Evolutionary conservation across 2,113 vertebrate genomes (phyloP), one percentile per base, ranked within the genome.

Genomic region (Perca flavescens): DNA sequence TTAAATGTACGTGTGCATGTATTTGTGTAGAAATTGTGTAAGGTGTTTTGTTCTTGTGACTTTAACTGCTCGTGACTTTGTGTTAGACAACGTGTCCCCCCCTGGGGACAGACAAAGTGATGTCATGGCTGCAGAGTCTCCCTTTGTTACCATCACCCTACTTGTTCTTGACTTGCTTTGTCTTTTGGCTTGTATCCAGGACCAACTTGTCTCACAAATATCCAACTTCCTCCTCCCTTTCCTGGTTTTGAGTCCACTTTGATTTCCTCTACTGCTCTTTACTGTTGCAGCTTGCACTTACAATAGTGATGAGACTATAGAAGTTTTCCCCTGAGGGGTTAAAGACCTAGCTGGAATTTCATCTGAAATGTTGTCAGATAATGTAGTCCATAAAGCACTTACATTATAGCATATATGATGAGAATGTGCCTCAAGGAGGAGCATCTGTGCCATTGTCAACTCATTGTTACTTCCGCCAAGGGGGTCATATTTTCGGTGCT

Each of bases 111-210:
- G 72, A 73, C 79, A 79, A 76, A 74, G 58, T 90, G 85, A 92
- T 89, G 87, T 91, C 85, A 91, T 86, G 40, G 90, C 64, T 74
- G 65, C 62, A 34, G 60, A 90, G 91, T 93, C 90, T 74, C 25
- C 21, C 82, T 91, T 89, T 85, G 80, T 94, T 91, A 88, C 0
- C 71, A 67, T 92, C 90, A 89, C 68, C 4, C 12, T 46, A 65
- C 53, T 64, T 65, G 46, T 73, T 80, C 49, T 82, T 78, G 43
- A 34, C 46, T 71, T 79, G 14, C 28, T 58, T 86, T 57, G 43
- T 80, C 34, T 67, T 76, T 47, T 31, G 43, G 25, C 62, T 61
- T 0, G 1, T 13, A 66, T 71, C 64, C 52, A 65, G 14, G 22
- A 25, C 50, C 74, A 60, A 43, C 43, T 43, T 14, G 8, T 82